Conservation (phyloP, 2,888 invertebrate species). For the Drosophila rellima region DNA sequence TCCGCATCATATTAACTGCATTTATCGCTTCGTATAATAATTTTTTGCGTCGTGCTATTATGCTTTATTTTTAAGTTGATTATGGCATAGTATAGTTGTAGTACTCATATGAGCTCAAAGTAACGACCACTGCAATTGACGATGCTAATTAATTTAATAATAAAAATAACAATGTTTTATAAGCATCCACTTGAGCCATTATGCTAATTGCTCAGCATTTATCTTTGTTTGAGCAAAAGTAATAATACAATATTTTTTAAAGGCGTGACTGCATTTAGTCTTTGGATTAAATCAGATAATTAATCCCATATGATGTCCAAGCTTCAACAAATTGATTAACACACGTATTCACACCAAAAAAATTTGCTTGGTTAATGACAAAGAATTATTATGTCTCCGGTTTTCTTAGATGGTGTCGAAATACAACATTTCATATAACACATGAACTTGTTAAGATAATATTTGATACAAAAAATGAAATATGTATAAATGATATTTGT, state of each 20-base stretch:
- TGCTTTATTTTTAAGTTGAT: constrained; percentile 73
- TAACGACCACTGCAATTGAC: constrained; percentile 28
- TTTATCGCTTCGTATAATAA: constrained; percentile 46
- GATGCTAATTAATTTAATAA: constrained; percentile 55
- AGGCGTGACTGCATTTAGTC: constrained; percentile 44
- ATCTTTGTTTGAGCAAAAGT: constrained; percentile 27
- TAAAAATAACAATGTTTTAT: constrained; percentile 35
- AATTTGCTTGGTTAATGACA: constrained; percentile 17
- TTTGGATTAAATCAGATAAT: constrained; percentile 37
- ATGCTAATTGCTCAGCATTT: constrained; percentile 47
- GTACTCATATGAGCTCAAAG: constrained; percentile 5
- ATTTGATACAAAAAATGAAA: not conserved
- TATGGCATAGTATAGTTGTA: constrained; percentile 52
- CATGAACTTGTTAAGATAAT: not conserved
- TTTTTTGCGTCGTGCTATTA: constrained; percentile 53
- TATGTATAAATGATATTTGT: not conserved
- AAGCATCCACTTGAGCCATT: constrained; percentile 34
- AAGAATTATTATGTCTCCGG: constrained; percentile 3
- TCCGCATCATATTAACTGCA: constrained; percentile 48
- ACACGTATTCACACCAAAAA: constrained; percentile 31
- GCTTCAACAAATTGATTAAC: constrained; percentile 31
- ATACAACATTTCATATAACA: not conserved
- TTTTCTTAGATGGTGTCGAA: constrained; percentile 5
- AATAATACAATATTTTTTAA: constrained; percentile 18
- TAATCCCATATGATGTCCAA: constrained; percentile 28